phyloP scores from a whole-genome alignment of 92 coral and sea anemone genomes.

The Pocillopora meandrina region DNA sequence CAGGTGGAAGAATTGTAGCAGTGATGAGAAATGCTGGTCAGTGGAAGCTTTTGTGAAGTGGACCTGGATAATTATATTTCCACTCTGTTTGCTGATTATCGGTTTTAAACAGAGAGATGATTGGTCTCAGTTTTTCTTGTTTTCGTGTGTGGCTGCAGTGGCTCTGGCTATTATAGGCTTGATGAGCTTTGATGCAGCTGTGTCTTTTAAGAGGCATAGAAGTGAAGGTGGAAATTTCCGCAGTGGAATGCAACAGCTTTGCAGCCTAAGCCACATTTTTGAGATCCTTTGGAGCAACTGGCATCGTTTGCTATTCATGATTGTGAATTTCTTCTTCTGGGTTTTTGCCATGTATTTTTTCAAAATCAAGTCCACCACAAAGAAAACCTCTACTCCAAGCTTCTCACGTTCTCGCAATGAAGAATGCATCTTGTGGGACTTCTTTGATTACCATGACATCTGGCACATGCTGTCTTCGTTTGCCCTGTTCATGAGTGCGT shows the following conservation, averaged over 20 bases:
- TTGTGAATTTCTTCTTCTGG: conserved; percentile 78
- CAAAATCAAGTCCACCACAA: conserved; percentile 78
- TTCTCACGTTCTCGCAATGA: conserved; percentile 73
- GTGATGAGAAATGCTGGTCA: conserved; percentile 20
- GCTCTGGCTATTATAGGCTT: conserved; percentile 70
- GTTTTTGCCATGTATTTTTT: conserved; percentile 92
- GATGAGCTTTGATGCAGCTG: conserved; percentile 52
- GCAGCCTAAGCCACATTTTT: conserved; percentile 8
- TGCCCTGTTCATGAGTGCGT: conserved; percentile 88
- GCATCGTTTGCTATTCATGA: conserved; percentile 70
- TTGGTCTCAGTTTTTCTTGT: conserved; percentile 95
- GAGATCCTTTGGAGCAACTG: conserved; percentile 29
- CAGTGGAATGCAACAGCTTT: conserved; percentile 20
- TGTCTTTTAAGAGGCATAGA: conserved; percentile 36
- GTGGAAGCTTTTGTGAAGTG: conserved; percentile 67
- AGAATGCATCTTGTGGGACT: conserved; percentile 92
- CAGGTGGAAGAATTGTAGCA: conserved; percentile 30
- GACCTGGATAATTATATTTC: conserved; percentile 73
- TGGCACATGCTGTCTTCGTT: conserved; percentile 98
- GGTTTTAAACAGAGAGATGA: conserved; percentile 69
- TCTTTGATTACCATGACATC: conserved; percentile 96
- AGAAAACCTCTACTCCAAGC: conserved; percentile 80
- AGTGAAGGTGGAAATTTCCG: not conserved
- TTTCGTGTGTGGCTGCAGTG: conserved; percentile 88
- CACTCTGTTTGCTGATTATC: conserved; percentile 78